Percentiles rank a stretch among this genome's conserved stretches.
Evolutionary conservation across 2,113 vertebrate species (phyloP).

Genomic region (Mugil cephalus): DNA sequence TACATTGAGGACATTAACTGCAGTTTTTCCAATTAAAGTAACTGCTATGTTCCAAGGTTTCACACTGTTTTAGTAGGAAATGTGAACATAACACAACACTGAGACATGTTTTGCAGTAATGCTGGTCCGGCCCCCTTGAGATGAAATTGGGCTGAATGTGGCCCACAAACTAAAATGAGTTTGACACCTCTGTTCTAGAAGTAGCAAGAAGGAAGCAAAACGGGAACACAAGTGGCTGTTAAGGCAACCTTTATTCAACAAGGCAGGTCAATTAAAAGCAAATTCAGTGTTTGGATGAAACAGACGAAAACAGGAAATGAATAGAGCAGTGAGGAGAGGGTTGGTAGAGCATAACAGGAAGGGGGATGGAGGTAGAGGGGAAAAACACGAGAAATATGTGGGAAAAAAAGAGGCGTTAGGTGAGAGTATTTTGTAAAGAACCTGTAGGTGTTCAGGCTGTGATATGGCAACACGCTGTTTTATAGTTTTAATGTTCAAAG

Average conservation of each 20-base stretch:
- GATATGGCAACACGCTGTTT: conserved; percentile 33
- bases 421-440: conserved; percentile 13
- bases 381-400: not conserved
- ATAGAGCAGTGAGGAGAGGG: not conserved
- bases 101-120: too few species aligned
- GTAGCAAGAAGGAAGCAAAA: not conserved
- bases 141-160: too few species aligned
- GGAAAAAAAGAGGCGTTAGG: conserved; percentile 12
- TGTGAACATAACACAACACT: too few species aligned
- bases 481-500: conserved; percentile 44
- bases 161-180: too few species aligned
- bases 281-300: conserved; percentile 23
- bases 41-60: too few species aligned
- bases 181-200: too few species aligned
- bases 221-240: not conserved
- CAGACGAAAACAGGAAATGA: not conserved
- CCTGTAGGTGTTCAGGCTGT: conserved; percentile 22
- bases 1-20: too few species aligned
- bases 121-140: too few species aligned
- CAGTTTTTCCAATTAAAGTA: too few species aligned
- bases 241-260: conserved; percentile 41
- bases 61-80: too few species aligned
- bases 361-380: not conserved
- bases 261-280: conserved; percentile 43
- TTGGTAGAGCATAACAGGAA: not conserved